Percentiles rank a stretch among this genome's conserved stretches.
phyloP scores from a whole-genome alignment of 2,888 invertebrate species.

The Athetis lepigone region DNA sequence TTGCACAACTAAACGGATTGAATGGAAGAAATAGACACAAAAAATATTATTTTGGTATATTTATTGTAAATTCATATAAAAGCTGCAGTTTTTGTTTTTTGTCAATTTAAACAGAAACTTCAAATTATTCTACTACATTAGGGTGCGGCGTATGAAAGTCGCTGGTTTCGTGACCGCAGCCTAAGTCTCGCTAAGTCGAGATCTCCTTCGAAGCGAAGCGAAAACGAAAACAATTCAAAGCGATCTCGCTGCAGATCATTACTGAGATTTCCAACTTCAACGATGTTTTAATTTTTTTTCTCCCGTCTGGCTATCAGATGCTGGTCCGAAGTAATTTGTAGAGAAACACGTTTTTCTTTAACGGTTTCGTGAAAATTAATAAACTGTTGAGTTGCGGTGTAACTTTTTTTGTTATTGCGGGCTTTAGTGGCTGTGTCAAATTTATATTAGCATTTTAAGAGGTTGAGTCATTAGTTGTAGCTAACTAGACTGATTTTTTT shows the following conservation, averaged over 20 bases:
- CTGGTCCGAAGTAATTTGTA: slow-evolving; percentile 71
- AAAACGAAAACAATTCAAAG: slow-evolving; percentile 83
- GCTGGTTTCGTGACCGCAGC: too few relatives aligned
- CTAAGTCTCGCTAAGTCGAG: slow-evolving; percentile 45
- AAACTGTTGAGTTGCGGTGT: slow-evolving; percentile 61
- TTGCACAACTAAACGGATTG: too few relatives aligned
- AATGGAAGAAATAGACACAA: too few relatives aligned
- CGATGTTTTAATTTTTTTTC: slow-evolving; percentile 75
- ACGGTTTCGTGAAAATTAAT: slow-evolving; percentile 73
- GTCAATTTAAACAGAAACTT: too few relatives aligned
- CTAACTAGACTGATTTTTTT: too few relatives aligned
- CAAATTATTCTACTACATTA: too few relatives aligned
- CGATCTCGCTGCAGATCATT: slow-evolving; percentile 81
- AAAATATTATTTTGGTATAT: too few relatives aligned
- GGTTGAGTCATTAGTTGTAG: neutral
- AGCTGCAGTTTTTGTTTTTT: too few relatives aligned
- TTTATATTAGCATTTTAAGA: neutral
- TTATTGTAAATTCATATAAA: too few relatives aligned
- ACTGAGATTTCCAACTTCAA: slow-evolving; percentile 78
- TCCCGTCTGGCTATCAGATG: slow-evolving; percentile 73
- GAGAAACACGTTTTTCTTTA: slow-evolving; percentile 71
- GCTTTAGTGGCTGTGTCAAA: neutral
- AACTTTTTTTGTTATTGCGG: slow-evolving; percentile 13
- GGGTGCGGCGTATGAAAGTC: too few relatives aligned
- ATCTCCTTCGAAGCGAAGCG: slow-evolving; percentile 31